phyloP scores from a whole-genome alignment of 2,797 vertebrate genomes.

The Coracias cyanogaster region DNA sequence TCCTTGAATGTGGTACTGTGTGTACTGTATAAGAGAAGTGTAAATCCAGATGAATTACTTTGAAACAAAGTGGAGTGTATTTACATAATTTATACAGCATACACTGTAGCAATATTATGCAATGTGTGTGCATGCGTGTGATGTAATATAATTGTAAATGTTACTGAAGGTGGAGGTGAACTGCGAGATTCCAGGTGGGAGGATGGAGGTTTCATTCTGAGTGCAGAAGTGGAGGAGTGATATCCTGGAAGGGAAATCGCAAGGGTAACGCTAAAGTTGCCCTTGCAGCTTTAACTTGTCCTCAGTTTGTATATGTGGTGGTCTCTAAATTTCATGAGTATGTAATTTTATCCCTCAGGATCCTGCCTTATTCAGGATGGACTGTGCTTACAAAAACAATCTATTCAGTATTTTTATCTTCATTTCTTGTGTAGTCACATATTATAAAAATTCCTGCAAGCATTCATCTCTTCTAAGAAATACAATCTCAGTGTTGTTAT shows the following conservation, averaged over 20 bases:
- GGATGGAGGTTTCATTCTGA: neutral
- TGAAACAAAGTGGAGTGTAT: conserved; percentile 55
- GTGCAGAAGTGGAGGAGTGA: neutral
- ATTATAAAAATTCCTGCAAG: neutral
- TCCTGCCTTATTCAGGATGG: neutral
- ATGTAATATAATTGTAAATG: conserved; percentile 33
- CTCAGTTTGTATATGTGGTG: neutral
- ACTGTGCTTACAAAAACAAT: neutral
- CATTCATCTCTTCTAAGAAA: neutral
- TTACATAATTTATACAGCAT: conserved; percentile 38
- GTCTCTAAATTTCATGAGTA: neutral
- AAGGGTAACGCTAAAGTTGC: neutral
- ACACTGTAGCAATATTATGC: conserved; percentile 49
- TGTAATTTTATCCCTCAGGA: neutral
- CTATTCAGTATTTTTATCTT: neutral
- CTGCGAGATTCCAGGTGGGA: neutral
- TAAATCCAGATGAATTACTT: conserved; percentile 47
- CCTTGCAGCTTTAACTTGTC: neutral
- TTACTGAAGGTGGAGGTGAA: neutral
- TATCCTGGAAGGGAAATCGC: neutral
- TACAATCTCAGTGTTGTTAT: rapidly evolving
- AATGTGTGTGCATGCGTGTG: conserved; percentile 26
- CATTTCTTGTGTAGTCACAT: neutral
- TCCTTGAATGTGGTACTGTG: conserved; percentile 41
- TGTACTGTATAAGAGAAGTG: conserved; percentile 48